phyloP scores from a whole-genome alignment of 2,797 vertebrate species.

The Rhyacichthys aspro region DNA sequence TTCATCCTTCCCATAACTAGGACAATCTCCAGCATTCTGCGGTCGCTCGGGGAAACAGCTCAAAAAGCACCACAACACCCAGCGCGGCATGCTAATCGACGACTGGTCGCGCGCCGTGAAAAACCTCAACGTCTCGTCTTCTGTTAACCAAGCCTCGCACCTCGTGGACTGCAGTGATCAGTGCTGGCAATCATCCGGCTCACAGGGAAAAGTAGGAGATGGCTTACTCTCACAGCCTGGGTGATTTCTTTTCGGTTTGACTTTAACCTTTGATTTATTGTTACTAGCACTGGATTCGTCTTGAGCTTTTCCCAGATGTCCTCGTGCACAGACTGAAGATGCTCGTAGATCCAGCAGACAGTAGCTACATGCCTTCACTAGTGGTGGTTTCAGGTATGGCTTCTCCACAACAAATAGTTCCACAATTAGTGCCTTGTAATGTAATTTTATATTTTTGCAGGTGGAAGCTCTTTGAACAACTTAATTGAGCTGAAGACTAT shows the following conservation, averaged over 20 bases:
- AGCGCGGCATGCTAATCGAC: conserved; percentile 94
- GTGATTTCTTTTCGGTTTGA: conserved; percentile 6
- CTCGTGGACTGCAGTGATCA: conserved; percentile 94
- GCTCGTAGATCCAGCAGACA: conserved; percentile 96
- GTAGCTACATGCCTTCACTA: conserved; percentile 98
- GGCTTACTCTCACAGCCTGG: background rate
- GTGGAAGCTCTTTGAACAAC: conserved; percentile 96
- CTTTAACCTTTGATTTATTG: background rate
- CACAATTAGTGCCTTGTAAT: background rate
- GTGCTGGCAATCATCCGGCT: conserved; percentile 98
- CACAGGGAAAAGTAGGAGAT: conserved; percentile 91
- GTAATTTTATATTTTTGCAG: conserved; percentile 62
- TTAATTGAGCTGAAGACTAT: conserved; percentile 96
- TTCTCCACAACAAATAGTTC: background rate
- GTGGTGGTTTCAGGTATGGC: conserved; percentile 93
- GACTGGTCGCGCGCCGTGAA: conserved; percentile 97
- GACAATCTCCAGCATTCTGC: conserved; percentile 92
- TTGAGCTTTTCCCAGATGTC: conserved; percentile 96
- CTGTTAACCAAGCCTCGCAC: conserved; percentile 92
- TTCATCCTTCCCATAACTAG: conserved; percentile 65
- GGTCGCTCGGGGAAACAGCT: conserved; percentile 96
- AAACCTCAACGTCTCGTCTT: conserved; percentile 92
- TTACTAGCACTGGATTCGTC: conserved; percentile 94
- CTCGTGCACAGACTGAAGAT: conserved; percentile 95
- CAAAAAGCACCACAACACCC: conserved; percentile 90